Percentiles rank a stretch among this genome's conserved stretches.
phyloP scores from a whole-genome alignment of 2,113 vertebrate species.

The Boleophthalmus pectinirostris region DNA sequence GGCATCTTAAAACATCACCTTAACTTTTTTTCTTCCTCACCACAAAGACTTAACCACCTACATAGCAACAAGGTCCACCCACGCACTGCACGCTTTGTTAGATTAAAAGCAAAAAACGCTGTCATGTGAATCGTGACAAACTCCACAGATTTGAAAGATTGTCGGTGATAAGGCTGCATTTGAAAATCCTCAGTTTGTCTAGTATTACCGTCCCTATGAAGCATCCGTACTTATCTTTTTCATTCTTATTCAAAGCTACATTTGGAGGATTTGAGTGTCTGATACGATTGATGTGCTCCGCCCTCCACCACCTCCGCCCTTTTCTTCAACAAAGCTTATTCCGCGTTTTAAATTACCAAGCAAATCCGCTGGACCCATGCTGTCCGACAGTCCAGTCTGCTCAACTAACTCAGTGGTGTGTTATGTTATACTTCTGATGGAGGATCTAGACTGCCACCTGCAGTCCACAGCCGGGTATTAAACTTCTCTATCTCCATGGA shows the following conservation, averaged over 20 bases:
- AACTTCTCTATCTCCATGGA: no score
- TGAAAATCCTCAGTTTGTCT: conserved; percentile 59
- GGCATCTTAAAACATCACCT: conserved; percentile 26
- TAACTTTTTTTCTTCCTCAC: conserved; percentile 13
- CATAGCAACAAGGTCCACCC: conserved; percentile 42
- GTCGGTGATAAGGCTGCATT: conserved; percentile 47
- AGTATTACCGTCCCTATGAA: conserved; percentile 47
- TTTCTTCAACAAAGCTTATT: conserved; percentile 40
- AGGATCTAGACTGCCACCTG: no score
- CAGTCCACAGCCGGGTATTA: no score
- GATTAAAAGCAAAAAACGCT: conserved; percentile 18
- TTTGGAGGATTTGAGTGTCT: conserved; percentile 60
- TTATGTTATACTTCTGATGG: no score
- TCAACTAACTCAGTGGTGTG: conserved; percentile 16
- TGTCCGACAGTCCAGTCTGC: conserved; percentile 43
- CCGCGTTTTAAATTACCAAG: conserved; percentile 65
- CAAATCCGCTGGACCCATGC: conserved; percentile 43
- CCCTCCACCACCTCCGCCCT: neutral
- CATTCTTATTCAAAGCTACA: conserved; percentile 67
- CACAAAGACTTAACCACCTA: conserved; percentile 47
- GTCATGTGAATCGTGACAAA: conserved; percentile 32
- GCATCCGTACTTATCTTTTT: conserved; percentile 57
- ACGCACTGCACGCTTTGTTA: conserved; percentile 27
- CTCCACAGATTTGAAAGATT: conserved; percentile 31
- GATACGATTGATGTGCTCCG: conserved; percentile 50